Percentiles rank a stretch among this genome's conserved stretches.
These are phyloP conservation scores for Ectobius pallidus DNA, from an alignment of 2,888 invertebrate species.

Conservation along the genomic window DNA sequence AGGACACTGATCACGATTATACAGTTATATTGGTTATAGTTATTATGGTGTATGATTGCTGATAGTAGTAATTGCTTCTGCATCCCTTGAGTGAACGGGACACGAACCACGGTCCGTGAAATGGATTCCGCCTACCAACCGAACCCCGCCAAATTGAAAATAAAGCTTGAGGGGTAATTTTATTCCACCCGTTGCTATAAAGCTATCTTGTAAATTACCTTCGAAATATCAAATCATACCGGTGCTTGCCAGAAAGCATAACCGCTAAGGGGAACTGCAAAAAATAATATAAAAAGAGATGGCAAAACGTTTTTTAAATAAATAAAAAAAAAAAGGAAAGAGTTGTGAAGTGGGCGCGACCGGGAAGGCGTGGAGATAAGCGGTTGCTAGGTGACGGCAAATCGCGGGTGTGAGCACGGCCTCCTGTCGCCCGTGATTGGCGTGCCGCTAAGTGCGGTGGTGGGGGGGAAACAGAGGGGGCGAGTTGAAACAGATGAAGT, in stretches of 20 bases:
- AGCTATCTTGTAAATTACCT: slow-evolving; percentile 4
- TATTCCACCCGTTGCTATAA: neutral
- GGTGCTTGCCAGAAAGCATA: neutral
- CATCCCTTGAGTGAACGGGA: neutral
- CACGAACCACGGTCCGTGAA: neutral
- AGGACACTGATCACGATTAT: too few relatives aligned
- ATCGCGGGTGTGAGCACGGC: neutral
- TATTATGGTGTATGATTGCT: too few relatives aligned
- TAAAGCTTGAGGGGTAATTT: neutral
- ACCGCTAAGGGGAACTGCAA: neutral
- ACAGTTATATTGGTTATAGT: too few relatives aligned
- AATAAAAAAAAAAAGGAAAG: slow-evolving; percentile 1
- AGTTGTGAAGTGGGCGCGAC: neutral
- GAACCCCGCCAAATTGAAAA: slow-evolving; percentile 1
- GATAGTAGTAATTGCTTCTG: too few relatives aligned
- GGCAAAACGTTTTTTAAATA: neutral
- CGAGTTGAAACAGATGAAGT: neutral
- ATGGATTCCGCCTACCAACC: neutral
- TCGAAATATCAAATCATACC: neutral
- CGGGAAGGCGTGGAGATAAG: slow-evolving; percentile 2
- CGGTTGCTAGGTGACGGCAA: slow-evolving; percentile 25
- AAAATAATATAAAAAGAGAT: slow-evolving; percentile 3
- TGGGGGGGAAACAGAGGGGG: neutral
- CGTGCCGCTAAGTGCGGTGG: neutral
- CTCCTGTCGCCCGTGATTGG: neutral